Evolutionary conservation across 2,113 vertebrate genomes (phyloP), one percentile per base, ranked within the genome.

Genomic region (Muntiacus muntjak): DNA sequence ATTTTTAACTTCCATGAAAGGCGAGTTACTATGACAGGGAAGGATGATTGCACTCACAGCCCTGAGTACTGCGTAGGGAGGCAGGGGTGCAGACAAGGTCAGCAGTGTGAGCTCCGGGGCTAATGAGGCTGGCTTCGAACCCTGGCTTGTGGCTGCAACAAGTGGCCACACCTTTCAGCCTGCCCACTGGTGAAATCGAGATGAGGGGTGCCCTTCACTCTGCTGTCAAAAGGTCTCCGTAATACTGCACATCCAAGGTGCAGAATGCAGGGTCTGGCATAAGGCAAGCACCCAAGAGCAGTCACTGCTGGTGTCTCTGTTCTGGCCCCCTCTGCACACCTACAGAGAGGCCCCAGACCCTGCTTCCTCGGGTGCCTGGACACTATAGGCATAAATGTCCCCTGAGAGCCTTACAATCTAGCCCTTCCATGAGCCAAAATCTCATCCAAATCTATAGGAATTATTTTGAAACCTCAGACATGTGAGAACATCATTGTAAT

Each of bases 1-100:
- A 54, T 84, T 74, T 86, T 84, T 52, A 52, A 84, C 96, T 90
- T 76, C 19, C 50, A 76, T 36, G n/a, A 86, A 94, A 95, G 28
- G 43, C 0, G 2, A 57, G 58, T 11, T 43, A 30, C 23, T 13
- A 57, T 7, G n/a, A 26, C 86, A n/a, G 45, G 74, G 83, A 94
- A 58, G 54, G 25, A 17, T 12, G 33, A 2, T 14, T 79, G n/a
- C 23, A 14, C 33, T 28, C 87, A 45, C 4, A 6, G 43, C 6
- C 25, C 50, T 4, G 84, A 54, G 79, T 1, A 7, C 9, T 1
- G 19, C 4, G 2, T 1, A 52, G 15, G 25, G 62, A 87, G 50
- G 76, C 11, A 8, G 74, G 40, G 1, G 16, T 1, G 1, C 25
- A 28, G 2, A 79, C 50, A 4, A 58, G 19, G 62, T 5, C 26